Conservation (phyloP, 2,113 vertebrate species). For the Podocnemis expansa region DNA sequence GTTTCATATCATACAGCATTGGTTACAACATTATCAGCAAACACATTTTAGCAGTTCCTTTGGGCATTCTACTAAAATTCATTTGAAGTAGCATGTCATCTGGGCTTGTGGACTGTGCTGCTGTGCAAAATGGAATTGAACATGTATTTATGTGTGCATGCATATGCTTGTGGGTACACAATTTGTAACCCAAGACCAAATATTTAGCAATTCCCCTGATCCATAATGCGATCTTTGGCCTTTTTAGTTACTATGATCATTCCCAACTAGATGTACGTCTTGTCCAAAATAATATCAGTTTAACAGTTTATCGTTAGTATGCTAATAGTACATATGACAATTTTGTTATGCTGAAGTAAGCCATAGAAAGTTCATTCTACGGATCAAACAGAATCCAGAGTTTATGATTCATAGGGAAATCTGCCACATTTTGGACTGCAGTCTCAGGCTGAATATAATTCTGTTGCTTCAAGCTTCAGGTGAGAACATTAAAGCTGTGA, state of each 20-base stretch:
- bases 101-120: slow-evolving; percentile 33
- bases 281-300: slow-evolving; percentile 51
- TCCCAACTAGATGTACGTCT: slow-evolving; percentile 59
- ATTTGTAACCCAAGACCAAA: slow-evolving; percentile 71
- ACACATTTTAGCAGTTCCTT: slow-evolving; percentile 39
- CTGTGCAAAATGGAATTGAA: slow-evolving; percentile 42
- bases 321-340: slow-evolving; percentile 30
- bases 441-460: slow-evolving; percentile 51
- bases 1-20: slow-evolving; percentile 11
- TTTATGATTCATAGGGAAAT: slow-evolving; percentile 56
- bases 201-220: slow-evolving; percentile 77
- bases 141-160: not conserved
- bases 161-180: slow-evolving; percentile 3
- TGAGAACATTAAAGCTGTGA: slow-evolving; percentile 74
- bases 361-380: slow-evolving; percentile 22
- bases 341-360: slow-evolving; percentile 48
- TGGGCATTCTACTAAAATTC: slow-evolving; percentile 54
- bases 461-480: slow-evolving; percentile 51
- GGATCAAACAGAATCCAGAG: slow-evolving; percentile 57
- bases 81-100: not conserved
- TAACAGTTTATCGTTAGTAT: slow-evolving; percentile 53
- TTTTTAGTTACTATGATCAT: slow-evolving; percentile 71
- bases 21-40: slow-evolving; percentile 26
- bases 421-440: slow-evolving; percentile 40
- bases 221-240: slow-evolving; percentile 80